Evolutionary conservation across 2,797 vertebrate species (phyloP), one percentile per base, ranked within the genome.

Genomic region (Schizopygopsis malacanthus): DNA sequence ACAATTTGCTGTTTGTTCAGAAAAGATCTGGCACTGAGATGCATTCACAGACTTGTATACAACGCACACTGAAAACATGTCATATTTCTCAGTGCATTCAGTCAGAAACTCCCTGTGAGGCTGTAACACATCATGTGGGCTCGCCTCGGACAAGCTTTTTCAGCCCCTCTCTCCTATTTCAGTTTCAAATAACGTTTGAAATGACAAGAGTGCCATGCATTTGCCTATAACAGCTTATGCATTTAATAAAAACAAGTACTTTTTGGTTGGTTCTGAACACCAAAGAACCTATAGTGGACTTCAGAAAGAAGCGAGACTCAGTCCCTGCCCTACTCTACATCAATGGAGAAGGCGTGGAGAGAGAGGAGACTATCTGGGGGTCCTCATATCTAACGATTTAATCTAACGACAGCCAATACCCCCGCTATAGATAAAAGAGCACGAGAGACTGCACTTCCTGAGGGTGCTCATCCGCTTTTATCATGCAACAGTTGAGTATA

Each of bases 61-160:
- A 43, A 63, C 52, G 81, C 41, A 65, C 77, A 20, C 52, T 13
- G 63, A 67, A 63, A 87, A 80, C 33, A 65, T 77, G 76, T 81
- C 72, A 54, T 78, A 84, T 65, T 50, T 85, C 47, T 81, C 56
- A 13, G 37, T 37, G 80, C 22, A 85, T 89, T 89, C 76, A 77
- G 15, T 76, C 28, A 33, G 39, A 56, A 83, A 79, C 65, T 72
- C 84, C 81, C 70, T 82, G 81, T 59, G 81, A 79, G 45, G 81
- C 86, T 84, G 50, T 10, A 86, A 75, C 77, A 87, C 86, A 86
- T 84, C 81, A 85, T 41, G 18, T 69, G 71, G 76, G 47, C 76
- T 85, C 70, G 39, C 33, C 25, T 78, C 59, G 65, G 70, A 87
- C n/a, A 10, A 47, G n/a, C 50, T 71, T 67, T 77, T 61, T 87